Evolutionary conservation across 2,113 vertebrate species (phyloP).

Genomic region (Lasiurus cinereus): DNA sequence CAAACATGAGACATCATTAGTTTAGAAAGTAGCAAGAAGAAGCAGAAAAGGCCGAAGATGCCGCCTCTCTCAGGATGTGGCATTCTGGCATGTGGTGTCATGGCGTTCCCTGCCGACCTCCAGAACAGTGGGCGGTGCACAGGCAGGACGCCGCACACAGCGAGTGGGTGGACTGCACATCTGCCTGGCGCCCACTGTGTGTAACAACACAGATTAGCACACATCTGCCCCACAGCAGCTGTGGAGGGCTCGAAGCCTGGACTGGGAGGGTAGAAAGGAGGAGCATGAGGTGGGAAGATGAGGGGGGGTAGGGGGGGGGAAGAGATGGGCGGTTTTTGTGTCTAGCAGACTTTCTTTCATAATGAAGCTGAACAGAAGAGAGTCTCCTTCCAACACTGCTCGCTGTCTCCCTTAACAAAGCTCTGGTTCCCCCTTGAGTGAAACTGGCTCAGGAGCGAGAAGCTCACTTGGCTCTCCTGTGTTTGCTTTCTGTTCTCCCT

Average conservation of each 20-base stretch:
- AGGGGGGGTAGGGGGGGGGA: too few species aligned
- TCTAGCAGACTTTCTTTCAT: background rate
- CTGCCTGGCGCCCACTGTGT: background rate
- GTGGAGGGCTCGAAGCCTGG: background rate
- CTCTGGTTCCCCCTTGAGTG: background rate
- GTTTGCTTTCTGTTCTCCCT: background rate
- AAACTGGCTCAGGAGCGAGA: background rate
- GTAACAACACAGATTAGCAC: background rate
- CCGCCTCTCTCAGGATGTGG: background rate
- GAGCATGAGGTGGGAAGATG: too few species aligned
- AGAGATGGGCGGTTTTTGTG: background rate
- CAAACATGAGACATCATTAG: background rate
- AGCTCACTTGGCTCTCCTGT: background rate
- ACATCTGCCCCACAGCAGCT: background rate
- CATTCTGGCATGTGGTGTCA: background rate
- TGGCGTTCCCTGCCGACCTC: background rate
- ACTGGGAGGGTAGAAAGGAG: background rate
- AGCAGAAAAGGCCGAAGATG: background rate
- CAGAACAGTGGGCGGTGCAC: background rate
- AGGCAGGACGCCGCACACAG: accelerated
- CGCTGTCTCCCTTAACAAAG: background rate
- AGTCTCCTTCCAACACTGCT: background rate
- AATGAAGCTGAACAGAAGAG: background rate
- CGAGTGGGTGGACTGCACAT: accelerated
- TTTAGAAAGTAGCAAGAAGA: background rate